Conservation (phyloP, 1,140 invertebrate species). For the Neodiprion virginianus region DNA sequence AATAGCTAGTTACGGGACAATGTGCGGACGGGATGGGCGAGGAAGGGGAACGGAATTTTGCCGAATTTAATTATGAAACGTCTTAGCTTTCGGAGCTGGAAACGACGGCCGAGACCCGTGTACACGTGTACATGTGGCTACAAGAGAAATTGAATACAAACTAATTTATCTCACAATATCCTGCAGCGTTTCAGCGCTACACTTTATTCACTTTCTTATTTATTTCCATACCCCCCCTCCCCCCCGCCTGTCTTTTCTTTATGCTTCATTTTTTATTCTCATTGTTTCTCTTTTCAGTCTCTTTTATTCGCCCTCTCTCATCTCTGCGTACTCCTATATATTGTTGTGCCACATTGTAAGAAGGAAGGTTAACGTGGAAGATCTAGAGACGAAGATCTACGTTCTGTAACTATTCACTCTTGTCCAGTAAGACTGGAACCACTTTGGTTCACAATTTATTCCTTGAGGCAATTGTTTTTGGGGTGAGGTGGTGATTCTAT, state of each 20-base stretch:
- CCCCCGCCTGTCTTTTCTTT: too few species aligned
- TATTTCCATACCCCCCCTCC: not conserved
- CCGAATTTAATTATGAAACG: slow-evolving; percentile 6
- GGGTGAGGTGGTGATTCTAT: slow-evolving; percentile 23
- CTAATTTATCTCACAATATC: not conserved
- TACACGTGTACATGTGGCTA: not conserved
- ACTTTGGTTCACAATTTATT: slow-evolving; percentile 36
- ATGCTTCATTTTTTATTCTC: not conserved
- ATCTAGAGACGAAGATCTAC: not conserved
- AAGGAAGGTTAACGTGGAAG: too few species aligned
- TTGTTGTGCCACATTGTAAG: not conserved
- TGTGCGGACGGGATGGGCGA: not conserved
- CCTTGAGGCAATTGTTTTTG: slow-evolving; percentile 47
- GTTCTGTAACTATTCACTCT: not conserved
- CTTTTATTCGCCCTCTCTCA: not conserved
- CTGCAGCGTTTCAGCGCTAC: not conserved
- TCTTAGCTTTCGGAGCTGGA: not conserved
- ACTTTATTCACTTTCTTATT: not conserved
- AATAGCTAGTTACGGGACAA: slow-evolving; percentile 7
- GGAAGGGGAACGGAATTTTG: not conserved
- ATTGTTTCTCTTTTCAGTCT: not conserved
- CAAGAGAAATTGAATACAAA: not conserved
- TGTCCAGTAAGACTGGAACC: not conserved
- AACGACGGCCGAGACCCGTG: too few species aligned
- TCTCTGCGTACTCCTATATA: not conserved